phyloP scores from a whole-genome alignment of 2,888 invertebrate genomes.

The Spodoptera picta region DNA sequence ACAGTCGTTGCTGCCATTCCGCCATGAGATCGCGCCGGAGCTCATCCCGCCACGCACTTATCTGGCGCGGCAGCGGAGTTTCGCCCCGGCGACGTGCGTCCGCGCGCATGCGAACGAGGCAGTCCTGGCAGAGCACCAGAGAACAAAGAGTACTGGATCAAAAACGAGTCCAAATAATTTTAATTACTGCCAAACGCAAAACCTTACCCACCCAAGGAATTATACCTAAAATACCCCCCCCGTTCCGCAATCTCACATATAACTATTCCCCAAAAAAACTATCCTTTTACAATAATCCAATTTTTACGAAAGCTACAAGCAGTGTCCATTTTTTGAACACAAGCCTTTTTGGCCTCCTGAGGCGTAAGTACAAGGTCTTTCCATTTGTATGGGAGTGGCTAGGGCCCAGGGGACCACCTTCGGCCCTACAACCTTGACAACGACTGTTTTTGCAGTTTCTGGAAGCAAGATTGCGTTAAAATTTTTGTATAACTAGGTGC shows the following conservation, averaged over 20 bases:
- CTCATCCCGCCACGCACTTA: too few species aligned
- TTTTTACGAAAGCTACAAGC: conserved; percentile 35
- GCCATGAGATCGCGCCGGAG: too few species aligned
- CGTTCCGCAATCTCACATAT: not conserved
- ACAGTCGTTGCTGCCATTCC: too few species aligned
- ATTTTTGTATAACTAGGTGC: conserved; percentile 33
- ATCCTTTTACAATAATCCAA: conserved; percentile 33
- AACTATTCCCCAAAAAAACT: conserved; percentile 5
- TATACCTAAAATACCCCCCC: too few species aligned
- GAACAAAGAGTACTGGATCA: too few species aligned
- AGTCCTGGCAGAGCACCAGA: too few species aligned
- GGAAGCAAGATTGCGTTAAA: conserved; percentile 36
- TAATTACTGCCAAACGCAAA: too few species aligned
- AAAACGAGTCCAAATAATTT: too few species aligned
- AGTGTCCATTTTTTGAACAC: conserved; percentile 55
- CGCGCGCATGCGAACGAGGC: too few species aligned
- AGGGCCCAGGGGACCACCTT: conserved; percentile 45
- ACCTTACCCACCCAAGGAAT: too few species aligned
- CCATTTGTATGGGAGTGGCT: conserved; percentile 57
- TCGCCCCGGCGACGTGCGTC: too few species aligned
- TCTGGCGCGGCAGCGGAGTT: too few species aligned
- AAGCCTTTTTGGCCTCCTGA: conserved; percentile 29
- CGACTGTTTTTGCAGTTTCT: conserved; percentile 39
- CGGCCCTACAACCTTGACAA: conserved; percentile 44
- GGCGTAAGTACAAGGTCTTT: conserved; percentile 55